Evolutionary conservation across 2,888 invertebrate genomes (phyloP), one percentile per base, ranked within the genome.

Genomic region (Heterodera filipjevi): DNA sequence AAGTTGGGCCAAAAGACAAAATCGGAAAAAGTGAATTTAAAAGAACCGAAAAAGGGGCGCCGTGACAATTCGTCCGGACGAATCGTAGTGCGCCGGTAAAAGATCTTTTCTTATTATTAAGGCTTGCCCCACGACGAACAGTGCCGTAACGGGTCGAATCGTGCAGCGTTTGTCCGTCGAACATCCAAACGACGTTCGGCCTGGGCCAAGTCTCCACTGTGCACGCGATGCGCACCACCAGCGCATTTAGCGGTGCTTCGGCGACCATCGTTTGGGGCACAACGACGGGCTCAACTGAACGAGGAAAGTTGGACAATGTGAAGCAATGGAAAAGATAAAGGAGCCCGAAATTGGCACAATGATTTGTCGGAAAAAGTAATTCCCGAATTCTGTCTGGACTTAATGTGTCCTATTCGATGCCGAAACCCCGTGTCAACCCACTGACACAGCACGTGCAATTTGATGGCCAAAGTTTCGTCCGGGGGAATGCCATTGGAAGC

Each of bases 401-500:
- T n/a, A n/a, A n/a, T n/a, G n/a, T n/a, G n/a, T n/a, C n/a, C n/a
- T n/a, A n/a, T n/a, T n/a, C n/a, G n/a, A n/a, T n/a, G n/a, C n/a
- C n/a, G n/a, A n/a, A n/a, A n/a, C n/a, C n/a, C n/a, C n/a, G n/a
- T n/a, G n/a, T n/a, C n/a, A n/a, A n/a, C n/a, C 39, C 39, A 39
- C 86, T 84, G 70, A 89, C 89, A 89, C 2, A 88, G 85, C 71
- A 89, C 89, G 53, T 89, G 84, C 8, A 89, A 80, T 68, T 89
- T 88, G 59, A 89, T 86, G 12, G 86, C 85, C 86, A 86, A 89
- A 14, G 84, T 82, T 77, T 89, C 89, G 78, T 87, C 88, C 1
- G 89, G 89, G 19, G 86, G 86, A 33, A 89, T 87, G 39, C 89
- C 89, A 77, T 89, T 89, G 49, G 82, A 83, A 1, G 89, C 89